Evolutionary conservation across 2,888 invertebrate species (phyloP).

Genomic region (Ichneumon xanthorius): DNA sequence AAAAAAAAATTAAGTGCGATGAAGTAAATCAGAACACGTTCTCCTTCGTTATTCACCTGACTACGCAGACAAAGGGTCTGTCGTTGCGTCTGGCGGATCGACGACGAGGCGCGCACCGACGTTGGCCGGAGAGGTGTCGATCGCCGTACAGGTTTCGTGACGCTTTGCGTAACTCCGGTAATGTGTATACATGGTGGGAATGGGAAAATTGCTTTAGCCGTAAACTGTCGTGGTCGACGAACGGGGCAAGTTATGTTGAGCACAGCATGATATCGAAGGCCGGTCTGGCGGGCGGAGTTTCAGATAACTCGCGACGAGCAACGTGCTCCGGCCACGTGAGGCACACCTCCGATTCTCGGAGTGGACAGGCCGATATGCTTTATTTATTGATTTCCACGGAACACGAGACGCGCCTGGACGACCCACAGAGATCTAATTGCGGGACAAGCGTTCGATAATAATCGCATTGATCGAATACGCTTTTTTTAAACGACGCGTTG

Average conservation of each 20-base stretch:
- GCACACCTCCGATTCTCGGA: background rate
- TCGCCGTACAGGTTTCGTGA: background rate
- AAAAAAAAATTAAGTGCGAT: background rate
- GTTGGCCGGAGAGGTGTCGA: too few relatives aligned
- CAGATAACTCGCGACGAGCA: background rate
- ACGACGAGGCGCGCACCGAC: too few relatives aligned
- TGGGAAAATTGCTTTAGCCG: background rate
- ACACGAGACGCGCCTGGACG: background rate
- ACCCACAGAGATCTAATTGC: background rate
- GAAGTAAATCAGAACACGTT: background rate
- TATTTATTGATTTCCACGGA: slow-evolving; percentile 7
- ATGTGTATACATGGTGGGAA: background rate
- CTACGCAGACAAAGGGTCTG: background rate
- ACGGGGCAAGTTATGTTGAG: background rate
- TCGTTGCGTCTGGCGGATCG: too few relatives aligned
- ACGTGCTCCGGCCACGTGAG: slow-evolving; percentile 54
- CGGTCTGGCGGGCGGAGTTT: background rate
- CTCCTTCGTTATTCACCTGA: slow-evolving; percentile 4
- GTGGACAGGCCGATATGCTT: background rate
- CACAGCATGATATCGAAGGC: background rate
- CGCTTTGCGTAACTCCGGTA: background rate
- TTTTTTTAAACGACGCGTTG: background rate
- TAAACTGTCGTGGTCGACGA: background rate
- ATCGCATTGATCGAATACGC: background rate
- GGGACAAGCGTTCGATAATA: slow-evolving; percentile 20